These are phyloP conservation scores for Botia almorhae DNA, from an alignment of 2,797 vertebrate genomes.

Conservation along the genomic window DNA sequence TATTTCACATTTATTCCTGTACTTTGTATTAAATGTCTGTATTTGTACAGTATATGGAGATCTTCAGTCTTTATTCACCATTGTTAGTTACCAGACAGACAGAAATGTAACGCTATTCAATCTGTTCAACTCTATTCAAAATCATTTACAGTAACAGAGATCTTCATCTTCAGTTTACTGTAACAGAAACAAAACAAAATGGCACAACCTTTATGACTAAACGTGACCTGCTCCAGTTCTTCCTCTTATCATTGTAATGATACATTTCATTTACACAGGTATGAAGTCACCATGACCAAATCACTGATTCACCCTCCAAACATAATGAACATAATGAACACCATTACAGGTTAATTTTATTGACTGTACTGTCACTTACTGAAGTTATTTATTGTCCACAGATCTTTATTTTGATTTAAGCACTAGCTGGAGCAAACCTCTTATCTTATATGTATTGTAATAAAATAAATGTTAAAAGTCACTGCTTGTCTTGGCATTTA, in stretches of 20 bases:
- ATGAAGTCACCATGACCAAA: slow-evolving; percentile 25
- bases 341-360: background rate
- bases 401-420: background rate
- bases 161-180: slow-evolving; percentile 31
- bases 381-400: background rate
- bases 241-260: slow-evolving; percentile 1
- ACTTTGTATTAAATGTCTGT: no score
- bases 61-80: background rate
- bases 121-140: background rate
- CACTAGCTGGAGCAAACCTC: background rate
- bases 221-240: slow-evolving; percentile 48
- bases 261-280: slow-evolving; percentile 5
- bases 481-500: background rate
- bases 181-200: slow-evolving; percentile 32
- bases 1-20: background rate
- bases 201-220: slow-evolving; percentile 48
- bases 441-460: background rate
- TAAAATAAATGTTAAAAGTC: background rate
- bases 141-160: slow-evolving; percentile 14
- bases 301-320: slow-evolving; percentile 25
- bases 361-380: slow-evolving; percentile 11
- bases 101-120: no score
- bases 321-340: slow-evolving; percentile 11
- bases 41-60: background rate
- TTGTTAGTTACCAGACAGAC: background rate